Conservation (phyloP, 2,888 invertebrate genomes). For the Dermolepida albohirtum region DNA sequence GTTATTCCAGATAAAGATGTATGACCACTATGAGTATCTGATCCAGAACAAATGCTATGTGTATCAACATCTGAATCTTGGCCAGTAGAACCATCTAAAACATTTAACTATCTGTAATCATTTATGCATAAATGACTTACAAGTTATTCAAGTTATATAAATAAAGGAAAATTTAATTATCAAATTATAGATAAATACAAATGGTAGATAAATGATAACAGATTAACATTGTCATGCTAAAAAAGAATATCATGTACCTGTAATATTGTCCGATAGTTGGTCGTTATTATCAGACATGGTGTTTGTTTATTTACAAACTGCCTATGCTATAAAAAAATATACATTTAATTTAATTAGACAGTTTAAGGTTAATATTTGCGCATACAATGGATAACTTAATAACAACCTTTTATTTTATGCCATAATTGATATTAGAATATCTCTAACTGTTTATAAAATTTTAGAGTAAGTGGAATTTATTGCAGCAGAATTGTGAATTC, state of each 20-base stretch:
- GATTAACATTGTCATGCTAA: conserved; percentile 24
- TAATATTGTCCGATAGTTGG: conserved; percentile 36
- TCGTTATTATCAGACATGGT: conserved; percentile 41
- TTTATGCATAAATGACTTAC: conserved; percentile 6
- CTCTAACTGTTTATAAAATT: neutral
- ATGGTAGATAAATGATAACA: conserved; percentile 35
- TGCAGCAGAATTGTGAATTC: conserved; percentile 15
- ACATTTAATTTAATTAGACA: no score
- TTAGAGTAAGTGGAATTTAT: neutral
- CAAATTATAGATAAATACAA: conserved; percentile 24
- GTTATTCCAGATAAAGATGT: conserved; percentile 62
- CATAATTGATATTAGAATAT: conserved; percentile 5
- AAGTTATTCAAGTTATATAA: neutral
- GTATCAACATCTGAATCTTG: conserved; percentile 63
- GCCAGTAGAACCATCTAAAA: conserved; percentile 43
- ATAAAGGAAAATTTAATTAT: conserved; percentile 11
- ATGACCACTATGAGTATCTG: conserved; percentile 63
- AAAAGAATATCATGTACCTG: conserved; percentile 27
- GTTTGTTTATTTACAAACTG: conserved; percentile 28
- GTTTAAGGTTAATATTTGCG: no score
- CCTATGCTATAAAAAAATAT: no score
- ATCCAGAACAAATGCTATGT: conserved; percentile 61
- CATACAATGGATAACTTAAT: neutral
- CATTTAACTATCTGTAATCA: conserved; percentile 12
- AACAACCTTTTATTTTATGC: conserved; percentile 21